Conservation (phyloP, 2,797 vertebrate species). For the Eulemur albifrons region DNA sequence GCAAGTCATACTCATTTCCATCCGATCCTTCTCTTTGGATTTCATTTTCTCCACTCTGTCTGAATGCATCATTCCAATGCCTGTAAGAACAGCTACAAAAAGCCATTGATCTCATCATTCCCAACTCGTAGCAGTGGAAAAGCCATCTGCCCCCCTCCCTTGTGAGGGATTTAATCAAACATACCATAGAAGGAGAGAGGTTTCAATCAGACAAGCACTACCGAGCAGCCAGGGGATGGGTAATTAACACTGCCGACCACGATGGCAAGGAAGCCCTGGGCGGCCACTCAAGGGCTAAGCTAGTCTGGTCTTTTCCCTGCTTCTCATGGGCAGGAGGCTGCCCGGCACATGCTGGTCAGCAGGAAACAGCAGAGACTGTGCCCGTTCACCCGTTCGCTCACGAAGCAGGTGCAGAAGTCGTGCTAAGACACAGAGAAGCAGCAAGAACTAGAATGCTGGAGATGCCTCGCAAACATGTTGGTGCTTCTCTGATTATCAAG, state of each 20-base stretch:
- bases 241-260: background rate
- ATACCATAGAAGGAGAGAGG: background rate
- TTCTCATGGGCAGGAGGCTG: background rate
- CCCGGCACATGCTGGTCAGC: background rate
- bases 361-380: background rate
- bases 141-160: background rate
- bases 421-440: fast-evolving
- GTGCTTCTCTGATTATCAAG: background rate
- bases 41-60: background rate
- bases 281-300: background rate
- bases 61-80: background rate
- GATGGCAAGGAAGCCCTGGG: background rate
- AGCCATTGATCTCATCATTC: background rate
- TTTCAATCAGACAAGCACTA: background rate
- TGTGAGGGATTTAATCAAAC: background rate
- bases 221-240: background rate
- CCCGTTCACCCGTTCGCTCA: fast-evolving
- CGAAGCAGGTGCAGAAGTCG: background rate
- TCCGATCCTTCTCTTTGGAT: background rate
- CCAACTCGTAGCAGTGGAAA: background rate
- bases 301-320: background rate
- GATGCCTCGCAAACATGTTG: fast-evolving
- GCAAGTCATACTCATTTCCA: background rate
- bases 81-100: background rate
- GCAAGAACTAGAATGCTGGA: background rate